phyloP scores from a whole-genome alignment of 2,797 vertebrate genomes.

The Malurus leucopterus region DNA sequence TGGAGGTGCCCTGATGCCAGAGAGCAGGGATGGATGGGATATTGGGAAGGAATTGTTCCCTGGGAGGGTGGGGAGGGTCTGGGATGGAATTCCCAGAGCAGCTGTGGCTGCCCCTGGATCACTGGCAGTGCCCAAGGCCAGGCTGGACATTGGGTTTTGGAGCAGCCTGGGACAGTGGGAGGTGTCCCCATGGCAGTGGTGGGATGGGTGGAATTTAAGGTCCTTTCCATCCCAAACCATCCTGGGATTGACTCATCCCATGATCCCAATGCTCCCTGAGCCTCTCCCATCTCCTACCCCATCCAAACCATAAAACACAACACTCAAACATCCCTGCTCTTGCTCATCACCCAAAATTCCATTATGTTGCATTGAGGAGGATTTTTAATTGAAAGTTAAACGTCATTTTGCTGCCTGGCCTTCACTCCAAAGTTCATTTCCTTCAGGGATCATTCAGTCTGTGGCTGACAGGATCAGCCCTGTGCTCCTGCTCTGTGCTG shows the following conservation, averaged over 20 bases:
- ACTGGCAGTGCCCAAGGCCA: fast-evolving
- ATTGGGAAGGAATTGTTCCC: neutral
- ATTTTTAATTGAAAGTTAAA: neutral
- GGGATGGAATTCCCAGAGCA: fast-evolving
- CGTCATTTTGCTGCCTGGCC: neutral
- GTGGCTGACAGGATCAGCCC: neutral
- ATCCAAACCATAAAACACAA: fast-evolving
- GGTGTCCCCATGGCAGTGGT: neutral
- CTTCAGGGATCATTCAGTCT: neutral
- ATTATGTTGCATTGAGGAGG: fast-evolving
- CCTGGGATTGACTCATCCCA: fast-evolving
- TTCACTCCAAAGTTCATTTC: neutral
- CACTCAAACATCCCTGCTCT: neutral
- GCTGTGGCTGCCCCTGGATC: neutral
- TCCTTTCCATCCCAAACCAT: neutral
- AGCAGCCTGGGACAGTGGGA: fast-evolving
- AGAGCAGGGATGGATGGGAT: fast-evolving
- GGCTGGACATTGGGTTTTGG: fast-evolving
- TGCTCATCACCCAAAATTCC: neutral
- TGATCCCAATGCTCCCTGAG: fast-evolving
- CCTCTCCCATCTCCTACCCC: neutral
- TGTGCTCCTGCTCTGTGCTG: too few relatives aligned
- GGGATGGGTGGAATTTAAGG: fast-evolving
- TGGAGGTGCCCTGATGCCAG: neutral
- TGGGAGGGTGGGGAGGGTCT: fast-evolving